Conservation (phyloP, 2,888 invertebrate genomes). For the Leptinotarsa juncta region DNA sequence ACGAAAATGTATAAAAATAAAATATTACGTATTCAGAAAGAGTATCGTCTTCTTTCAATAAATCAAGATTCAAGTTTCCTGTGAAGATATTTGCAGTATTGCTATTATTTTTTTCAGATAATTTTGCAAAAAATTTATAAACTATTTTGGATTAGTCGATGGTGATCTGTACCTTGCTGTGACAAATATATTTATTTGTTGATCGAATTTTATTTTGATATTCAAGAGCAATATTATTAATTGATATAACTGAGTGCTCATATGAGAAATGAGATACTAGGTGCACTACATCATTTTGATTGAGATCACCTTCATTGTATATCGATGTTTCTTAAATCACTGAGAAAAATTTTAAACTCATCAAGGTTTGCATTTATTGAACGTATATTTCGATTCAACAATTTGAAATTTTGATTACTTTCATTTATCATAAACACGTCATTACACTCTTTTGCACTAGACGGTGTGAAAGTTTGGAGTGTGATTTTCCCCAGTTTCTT, state of each 20-base stretch:
- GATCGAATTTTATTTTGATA: conserved; percentile 12
- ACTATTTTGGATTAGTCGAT: conserved; percentile 18
- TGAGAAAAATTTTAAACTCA: conserved; percentile 21
- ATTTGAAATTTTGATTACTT: conserved; percentile 11
- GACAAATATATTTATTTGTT: conserved; percentile 20
- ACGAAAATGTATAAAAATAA: no score
- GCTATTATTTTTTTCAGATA: not conserved
- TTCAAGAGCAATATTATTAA: conserved; percentile 18
- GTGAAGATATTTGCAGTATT: conserved; percentile 20
- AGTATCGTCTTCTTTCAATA: conserved; percentile 16
- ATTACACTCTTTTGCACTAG: conserved; percentile 10
- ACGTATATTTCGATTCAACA: conserved; percentile 12
- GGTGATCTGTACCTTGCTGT: conserved; percentile 25
- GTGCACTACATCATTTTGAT: conserved; percentile 22
- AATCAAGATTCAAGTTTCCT: conserved; percentile 17
- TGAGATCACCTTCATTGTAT: conserved; percentile 9
- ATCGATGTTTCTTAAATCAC: not conserved
- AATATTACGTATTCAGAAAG: conserved; percentile 10
- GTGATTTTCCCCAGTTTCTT: no score
- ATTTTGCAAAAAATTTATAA: conserved; percentile 17
- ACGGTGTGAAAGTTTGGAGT: not conserved
- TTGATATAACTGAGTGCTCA: conserved; percentile 3
- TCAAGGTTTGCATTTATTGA: conserved; percentile 22
- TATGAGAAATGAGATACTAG: conserved; percentile 21
- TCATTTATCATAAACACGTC: conserved; percentile 16